Base-by-base conservation (phyloP, 2,888 invertebrate genomes). In the Rhorus exstirpatorius region DNA sequence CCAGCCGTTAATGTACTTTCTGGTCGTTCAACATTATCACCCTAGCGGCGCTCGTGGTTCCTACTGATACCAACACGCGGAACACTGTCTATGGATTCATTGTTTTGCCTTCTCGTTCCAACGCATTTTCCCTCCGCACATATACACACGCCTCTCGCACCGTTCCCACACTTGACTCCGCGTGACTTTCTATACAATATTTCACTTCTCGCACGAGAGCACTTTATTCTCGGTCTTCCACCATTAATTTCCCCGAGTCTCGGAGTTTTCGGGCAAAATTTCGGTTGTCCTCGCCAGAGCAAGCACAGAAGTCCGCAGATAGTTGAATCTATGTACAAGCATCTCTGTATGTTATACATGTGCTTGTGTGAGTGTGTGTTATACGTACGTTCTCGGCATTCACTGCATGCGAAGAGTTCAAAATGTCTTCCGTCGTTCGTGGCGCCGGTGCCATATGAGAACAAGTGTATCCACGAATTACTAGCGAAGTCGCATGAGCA, bases 161-260 rank as follows among this genome's bases (percentile, higher is more conserved):
- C 41, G 10, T 44, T 10, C 51, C 65, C 44, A 2, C 81, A 26
- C 71, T 67, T 53, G 78, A 63, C 75, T 70, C 70, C 8, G n/a
- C n/a, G 63, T 49, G 70, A 53, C 74, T 74, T 74, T 55, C 68
- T 10, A 67, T 72, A 71, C 67, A 58, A 74, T 78, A 77, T 81
- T 78, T 68, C 78, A 74, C 74, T 49, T 67, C 44, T 19, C 61
- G 53, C 72, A 19, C 74, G 55, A 77, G 63, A 74, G 72, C 83
- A 83, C 82, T 85, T 85, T 84, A 79, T 81, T 65, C 84, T 75
- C 55, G 19, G 78, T 77, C 74, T 60, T 72, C 72, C 44, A 63
- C 83, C 84, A 85, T 85, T 84, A 83, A 85, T 85, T 84, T 67
- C 51, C 63, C 68, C 35, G 67, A 75, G 72, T 82, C 79, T 70